Evolutionary conservation across 2,888 invertebrate genomes (phyloP), one percentile per base, ranked within the genome.

Genomic region (Caenorhabditis drosophilae): DNA sequence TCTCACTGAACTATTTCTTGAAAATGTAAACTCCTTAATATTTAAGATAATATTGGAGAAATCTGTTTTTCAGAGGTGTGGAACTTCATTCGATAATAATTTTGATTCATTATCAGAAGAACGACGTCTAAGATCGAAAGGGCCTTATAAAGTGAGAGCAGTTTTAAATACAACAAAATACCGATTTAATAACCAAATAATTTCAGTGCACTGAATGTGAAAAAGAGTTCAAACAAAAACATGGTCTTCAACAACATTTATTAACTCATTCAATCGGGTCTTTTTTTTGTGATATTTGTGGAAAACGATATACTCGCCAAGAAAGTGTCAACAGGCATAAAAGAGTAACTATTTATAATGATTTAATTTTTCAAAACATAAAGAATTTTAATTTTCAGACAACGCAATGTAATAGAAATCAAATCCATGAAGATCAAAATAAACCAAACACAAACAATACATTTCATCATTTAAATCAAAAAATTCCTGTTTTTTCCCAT

Each of bases 241-340:
- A 62, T 36, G 62, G 62, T 22, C 36, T 62, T 2, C 35, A 47
- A 2, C 62, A 62, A 44, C 62, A 62, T 22, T 16, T 48, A 7
- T 15, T 56, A 11, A 62, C 56, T 2, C 62, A 62, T 18, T 41
- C 52, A 26, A 41, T 23, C 18, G 62, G 62, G 49, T 40, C 51
- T 20, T 62, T 62, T 34, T 56, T 52, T 12, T 62, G 62, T 42
- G 56, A 62, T 48, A 56, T 51, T 3, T 62, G 62, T 41, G 62
- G 62, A 4, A 62, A 62, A 35, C 27, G 56, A 25, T 62, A 62
- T 34, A 48, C 62, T 16, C 38, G 62, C 18, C 56, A 56, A 44
- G 62, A 62, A 22, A 62, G 62, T 46, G 62, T 62, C 6, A 52
- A 56, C 36, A 22, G 62, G 15, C 62, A 62, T 34, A 56, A 56